Evolutionary conservation across 2,888 invertebrate genomes (phyloP), one percentile per base, ranked within the genome.

Genomic region (Hecatera dysodea): DNA sequence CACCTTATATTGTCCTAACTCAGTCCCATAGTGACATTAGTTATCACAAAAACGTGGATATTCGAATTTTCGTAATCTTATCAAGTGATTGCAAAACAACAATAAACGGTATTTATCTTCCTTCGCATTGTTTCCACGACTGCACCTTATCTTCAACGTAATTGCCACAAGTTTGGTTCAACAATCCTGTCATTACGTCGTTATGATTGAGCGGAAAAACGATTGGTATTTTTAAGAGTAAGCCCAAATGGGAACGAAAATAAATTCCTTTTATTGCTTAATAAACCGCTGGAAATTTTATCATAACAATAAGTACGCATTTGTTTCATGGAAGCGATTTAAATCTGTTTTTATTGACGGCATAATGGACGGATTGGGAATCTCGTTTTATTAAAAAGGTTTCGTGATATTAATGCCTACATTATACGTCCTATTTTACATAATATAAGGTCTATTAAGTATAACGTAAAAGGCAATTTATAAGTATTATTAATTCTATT

Each of bases 301-400:
- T 69, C 72, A 78, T 75, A 78, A 72, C 74, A 78, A 79, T 79
- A 65, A 80, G 77, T 67, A 60, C 52, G 65, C 64, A 61, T 76
- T 68, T 76, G 63, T 72, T 71, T 72, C 67, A 67, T 27, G 52
- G 27, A 22, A 7, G 44, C 55, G 33, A 53, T 75, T 59, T 78
- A 78, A 81, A 78, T 71, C 72, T 46, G 55, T 67, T 81, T 75
- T 81, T 78, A 75, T 68, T 68, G 70, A 33, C 55, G 66, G 15
- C 12, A 52, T 79, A 56, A 74, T 78, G 65, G 33, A 61, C 46
- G 80, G 24, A 52, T 66, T 70, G 50, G 42, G 63, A 78, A 67
- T 61, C 56, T 46, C 44, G 27, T 74, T 78, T 74, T 50, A 42
- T 57, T 73, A 63, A n/a, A 68, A 78, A 62, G 36, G 59, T 52